Evolutionary conservation across 2,113 vertebrate species (phyloP).

Genomic region (zebrafish (Danio rerio)): DNA sequence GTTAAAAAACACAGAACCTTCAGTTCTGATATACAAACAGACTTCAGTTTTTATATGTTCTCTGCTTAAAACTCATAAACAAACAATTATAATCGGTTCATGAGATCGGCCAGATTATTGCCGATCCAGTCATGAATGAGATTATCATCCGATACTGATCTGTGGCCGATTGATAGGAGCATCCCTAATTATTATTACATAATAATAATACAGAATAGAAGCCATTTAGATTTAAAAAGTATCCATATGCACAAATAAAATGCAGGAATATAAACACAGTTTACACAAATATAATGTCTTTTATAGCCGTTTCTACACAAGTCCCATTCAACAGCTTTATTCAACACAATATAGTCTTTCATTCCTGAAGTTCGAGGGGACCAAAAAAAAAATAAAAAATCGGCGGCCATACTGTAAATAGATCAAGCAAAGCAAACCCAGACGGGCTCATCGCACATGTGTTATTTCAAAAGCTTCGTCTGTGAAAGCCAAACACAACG

Average conservation of each 20-base stretch:
- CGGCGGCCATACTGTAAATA: not conserved
- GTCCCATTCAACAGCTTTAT: not conserved
- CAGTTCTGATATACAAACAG: too few species aligned
- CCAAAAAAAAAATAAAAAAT: not conserved
- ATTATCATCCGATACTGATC: too few species aligned
- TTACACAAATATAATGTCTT: not conserved
- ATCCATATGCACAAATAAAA: not conserved
- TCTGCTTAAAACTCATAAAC: too few species aligned
- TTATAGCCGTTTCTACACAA: not conserved
- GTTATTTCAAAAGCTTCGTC: not conserved
- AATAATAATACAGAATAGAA: too few species aligned
- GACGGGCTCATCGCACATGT: not conserved
- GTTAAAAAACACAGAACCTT: too few species aligned
- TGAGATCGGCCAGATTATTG: too few species aligned
- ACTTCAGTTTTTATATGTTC: too few species aligned
- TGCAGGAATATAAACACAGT: too few species aligned
- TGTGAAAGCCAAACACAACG: constrained; percentile 51
- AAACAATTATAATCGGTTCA: too few species aligned
- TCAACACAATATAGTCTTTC: not conserved
- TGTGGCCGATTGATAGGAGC: too few species aligned
- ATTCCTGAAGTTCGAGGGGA: not conserved
- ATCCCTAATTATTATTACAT: not conserved
- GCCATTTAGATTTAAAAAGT: not conserved
- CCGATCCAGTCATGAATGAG: too few species aligned
- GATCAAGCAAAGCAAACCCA: constrained; percentile 30